Evolutionary conservation across 2,113 vertebrate genomes (phyloP).

Genomic region (Limanda limanda): DNA sequence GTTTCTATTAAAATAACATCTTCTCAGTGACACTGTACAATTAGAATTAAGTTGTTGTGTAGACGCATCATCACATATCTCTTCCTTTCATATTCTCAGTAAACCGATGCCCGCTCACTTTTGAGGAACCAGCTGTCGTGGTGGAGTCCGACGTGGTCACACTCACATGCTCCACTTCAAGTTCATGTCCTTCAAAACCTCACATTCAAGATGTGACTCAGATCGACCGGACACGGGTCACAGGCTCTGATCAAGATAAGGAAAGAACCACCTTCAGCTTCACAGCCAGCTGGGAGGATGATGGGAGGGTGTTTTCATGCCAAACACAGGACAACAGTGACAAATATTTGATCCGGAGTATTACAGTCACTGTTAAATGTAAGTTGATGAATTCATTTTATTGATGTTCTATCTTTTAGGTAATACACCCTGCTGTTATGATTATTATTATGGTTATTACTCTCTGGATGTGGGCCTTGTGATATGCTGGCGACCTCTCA

Average conservation of each 20-base stretch:
- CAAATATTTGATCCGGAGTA: slow-evolving; percentile 6
- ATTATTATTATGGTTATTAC: no score
- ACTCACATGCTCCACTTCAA: slow-evolving; percentile 60
- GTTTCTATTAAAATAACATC: no score
- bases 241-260: accelerated
- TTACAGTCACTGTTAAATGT: slow-evolving; percentile 66
- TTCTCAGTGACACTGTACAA: no score
- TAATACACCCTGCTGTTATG: no score
- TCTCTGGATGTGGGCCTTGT: no score
- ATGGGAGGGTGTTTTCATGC: slow-evolving; percentile 65
- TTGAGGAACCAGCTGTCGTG: no score
- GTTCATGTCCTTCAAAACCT: not conserved
- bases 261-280: not conserved
- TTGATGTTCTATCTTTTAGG: not conserved
- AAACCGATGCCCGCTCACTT: no score
- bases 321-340: not conserved
- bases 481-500: no score
- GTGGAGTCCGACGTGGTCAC: no score
- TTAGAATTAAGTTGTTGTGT: no score
- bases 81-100: no score
- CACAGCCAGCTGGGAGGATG: slow-evolving; percentile 16
- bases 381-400: slow-evolving; percentile 24
- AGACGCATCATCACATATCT: no score
- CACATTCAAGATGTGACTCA: not conserved
- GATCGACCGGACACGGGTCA: accelerated